These are phyloP conservation scores for Agrochola circellaris DNA, from an alignment of 2,888 invertebrate species.

Conservation along the genomic window DNA sequence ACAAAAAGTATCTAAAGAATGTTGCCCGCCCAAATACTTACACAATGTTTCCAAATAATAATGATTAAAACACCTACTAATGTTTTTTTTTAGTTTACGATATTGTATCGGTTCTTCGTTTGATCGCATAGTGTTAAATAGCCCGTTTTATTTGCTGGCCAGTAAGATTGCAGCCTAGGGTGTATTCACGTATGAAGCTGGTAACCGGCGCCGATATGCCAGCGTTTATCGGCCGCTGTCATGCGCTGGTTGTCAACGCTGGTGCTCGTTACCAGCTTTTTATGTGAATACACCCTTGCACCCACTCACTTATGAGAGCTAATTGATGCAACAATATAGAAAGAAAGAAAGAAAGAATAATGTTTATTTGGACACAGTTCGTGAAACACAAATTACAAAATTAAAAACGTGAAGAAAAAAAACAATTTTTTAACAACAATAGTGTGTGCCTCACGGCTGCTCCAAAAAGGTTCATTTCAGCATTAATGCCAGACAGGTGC, in stretches of 20 bases:
- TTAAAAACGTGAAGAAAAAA: too few relatives aligned
- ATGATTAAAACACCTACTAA: background rate
- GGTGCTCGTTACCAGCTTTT: background rate
- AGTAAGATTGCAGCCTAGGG: background rate
- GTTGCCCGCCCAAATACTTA: conserved; percentile 6
- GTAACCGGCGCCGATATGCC: background rate
- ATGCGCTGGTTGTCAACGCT: background rate
- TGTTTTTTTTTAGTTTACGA: background rate
- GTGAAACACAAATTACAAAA: too few relatives aligned
- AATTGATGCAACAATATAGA: background rate
- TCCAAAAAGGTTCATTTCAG: too few relatives aligned
- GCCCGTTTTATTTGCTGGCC: background rate
- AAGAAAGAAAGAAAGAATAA: too few relatives aligned
- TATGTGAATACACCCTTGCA: background rate
- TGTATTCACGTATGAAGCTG: background rate
- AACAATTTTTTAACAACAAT: too few relatives aligned
- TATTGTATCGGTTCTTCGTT: background rate
- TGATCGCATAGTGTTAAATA: too few relatives aligned
- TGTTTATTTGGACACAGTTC: too few relatives aligned
- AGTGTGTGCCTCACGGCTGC: too few relatives aligned
- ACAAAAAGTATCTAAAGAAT: conserved; percentile 23
- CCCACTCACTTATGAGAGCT: background rate
- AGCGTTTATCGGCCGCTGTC: background rate
- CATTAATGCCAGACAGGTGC: too few relatives aligned
- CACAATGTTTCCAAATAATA: conserved; percentile 8